Percentiles rank a stretch among this genome's conserved stretches.
These are phyloP conservation scores for Prunella fulvescens DNA, from an alignment of 2,113 vertebrate species.

Conservation along the genomic window DNA sequence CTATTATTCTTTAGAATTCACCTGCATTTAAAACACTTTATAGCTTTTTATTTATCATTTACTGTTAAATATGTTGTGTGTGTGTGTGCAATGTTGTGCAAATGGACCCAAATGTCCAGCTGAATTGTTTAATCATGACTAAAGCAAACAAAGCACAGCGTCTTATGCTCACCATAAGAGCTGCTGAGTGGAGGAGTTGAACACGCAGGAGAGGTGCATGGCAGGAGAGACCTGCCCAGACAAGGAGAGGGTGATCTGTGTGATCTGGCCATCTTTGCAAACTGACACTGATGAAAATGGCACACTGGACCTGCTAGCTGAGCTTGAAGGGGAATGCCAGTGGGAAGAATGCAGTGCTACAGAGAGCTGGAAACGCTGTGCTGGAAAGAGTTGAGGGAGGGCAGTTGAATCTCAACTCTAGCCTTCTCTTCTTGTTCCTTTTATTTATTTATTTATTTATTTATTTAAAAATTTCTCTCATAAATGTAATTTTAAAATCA, in stretches of 20 bases:
- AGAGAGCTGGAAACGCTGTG: background rate
- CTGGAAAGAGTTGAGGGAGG: background rate
- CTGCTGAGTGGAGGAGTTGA: background rate
- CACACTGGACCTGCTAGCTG: background rate
- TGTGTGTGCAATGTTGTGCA: accelerated
- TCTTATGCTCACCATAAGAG: background rate
- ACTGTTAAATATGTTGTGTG: background rate
- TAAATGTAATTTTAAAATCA: background rate
- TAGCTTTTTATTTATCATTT: background rate
- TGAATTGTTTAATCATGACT: background rate
- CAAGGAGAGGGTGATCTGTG: background rate
- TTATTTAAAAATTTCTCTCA: background rate
- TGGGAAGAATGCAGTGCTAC: background rate
- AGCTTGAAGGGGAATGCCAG: background rate
- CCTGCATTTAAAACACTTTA: conserved; percentile 38
- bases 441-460: background rate
- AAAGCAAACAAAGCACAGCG: background rate
- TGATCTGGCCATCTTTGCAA: background rate
- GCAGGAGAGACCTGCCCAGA: background rate
- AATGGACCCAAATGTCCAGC: background rate
- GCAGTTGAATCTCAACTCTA: background rate
- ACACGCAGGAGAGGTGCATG: background rate
- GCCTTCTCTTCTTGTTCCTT: background rate
- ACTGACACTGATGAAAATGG: background rate
- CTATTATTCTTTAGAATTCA: conserved; percentile 16